Conservation (phyloP, 1,140 invertebrate genomes). For the Macrobrachium nipponense region DNA sequence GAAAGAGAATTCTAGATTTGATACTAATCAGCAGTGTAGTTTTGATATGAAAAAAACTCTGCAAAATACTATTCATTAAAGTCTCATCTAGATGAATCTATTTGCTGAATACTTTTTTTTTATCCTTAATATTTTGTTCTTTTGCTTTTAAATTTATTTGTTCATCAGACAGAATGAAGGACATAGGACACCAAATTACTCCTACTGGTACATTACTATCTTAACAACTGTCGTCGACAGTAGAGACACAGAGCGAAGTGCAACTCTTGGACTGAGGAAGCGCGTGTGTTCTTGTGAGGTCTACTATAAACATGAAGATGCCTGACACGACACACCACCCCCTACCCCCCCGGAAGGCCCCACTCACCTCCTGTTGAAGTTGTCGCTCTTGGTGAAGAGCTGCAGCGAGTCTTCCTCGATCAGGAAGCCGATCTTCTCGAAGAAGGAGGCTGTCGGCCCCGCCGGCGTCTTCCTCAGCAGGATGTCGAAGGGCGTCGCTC, state of each 20-base stretch:
- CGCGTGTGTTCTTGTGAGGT: conserved; percentile 25
- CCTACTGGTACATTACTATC: conserved; percentile 48
- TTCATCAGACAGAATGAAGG: conserved; percentile 34
- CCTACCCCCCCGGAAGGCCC: too few species aligned
- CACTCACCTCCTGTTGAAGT: conserved; percentile 96
- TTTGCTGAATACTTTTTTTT: conserved; percentile 13
- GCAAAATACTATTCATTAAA: too few species aligned
- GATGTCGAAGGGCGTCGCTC: conserved; percentile 91
- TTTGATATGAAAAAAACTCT: too few species aligned
- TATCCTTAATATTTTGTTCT: conserved; percentile 32
- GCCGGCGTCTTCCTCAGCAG: conserved; percentile 93
- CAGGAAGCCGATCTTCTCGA: conserved; percentile 97
- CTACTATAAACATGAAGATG: conserved; percentile 34
- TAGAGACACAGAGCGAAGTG: conserved; percentile 25
- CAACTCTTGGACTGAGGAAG: conserved; percentile 48
- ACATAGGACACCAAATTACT: conserved; percentile 47
- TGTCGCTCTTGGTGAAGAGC: conserved; percentile 92
- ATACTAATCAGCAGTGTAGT: too few species aligned
- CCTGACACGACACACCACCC: not conserved
- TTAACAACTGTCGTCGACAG: conserved; percentile 52
- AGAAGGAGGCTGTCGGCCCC: conserved; percentile 95
- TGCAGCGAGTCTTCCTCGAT: conserved; percentile 98
- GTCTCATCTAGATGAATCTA: too few species aligned
- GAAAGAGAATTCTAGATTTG: too few species aligned
- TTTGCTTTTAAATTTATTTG: not conserved